Base-by-base conservation (phyloP, 2,797 vertebrate genomes). In the Coregonus sp. region DNA sequence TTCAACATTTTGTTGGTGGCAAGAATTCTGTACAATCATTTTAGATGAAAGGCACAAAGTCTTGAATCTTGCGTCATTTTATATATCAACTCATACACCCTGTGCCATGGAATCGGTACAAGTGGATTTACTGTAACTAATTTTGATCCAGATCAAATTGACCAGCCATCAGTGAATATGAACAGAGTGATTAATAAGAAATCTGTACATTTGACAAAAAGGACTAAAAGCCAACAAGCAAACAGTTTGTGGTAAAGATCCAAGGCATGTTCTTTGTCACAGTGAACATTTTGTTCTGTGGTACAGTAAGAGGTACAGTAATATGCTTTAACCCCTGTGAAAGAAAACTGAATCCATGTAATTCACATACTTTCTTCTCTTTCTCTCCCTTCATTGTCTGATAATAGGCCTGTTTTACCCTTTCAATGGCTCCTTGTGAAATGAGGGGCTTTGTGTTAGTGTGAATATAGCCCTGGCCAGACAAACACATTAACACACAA, bases 401-500 rank as follows among this genome's bases (percentile, higher is more conserved):
- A 63, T 29, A 71, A 63, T 12, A 61, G 20, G 37, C 37, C 37
- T 63, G 7, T 76, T 63, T 25, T 63, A 31, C 12, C 11, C 15
- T 37, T 68, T 59, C 67, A 76, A 25, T 25, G 59, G 69, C 76
- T 74, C 83, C 65, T 78, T 15, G 50, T 75, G 66, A 78, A 82
- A 79, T 70, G 63, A n/a, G 15, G 12, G 37, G n/a, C 73, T 81
- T 72, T 77, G 65, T 75, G 47, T 11, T 72, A 2, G 65, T 61
- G 33, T 73, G 78, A 85, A 79, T 52, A 37, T 63, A 70, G 75
- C 67, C 72, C 78, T 69, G 77, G 74, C 80, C 78, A 87, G 25
- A 81, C 75, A 85, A 78, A 75, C 66, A 74, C 67, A 77, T 18
- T 68, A 31, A 51, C 79, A 82, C 25, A 82, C 59, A 66, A 75